A percentile compares a stretch with the other conserved stretches of the same genome.
Conservation (phyloP, 1,140 invertebrate species). For the Penaeus chinensis region DNA sequence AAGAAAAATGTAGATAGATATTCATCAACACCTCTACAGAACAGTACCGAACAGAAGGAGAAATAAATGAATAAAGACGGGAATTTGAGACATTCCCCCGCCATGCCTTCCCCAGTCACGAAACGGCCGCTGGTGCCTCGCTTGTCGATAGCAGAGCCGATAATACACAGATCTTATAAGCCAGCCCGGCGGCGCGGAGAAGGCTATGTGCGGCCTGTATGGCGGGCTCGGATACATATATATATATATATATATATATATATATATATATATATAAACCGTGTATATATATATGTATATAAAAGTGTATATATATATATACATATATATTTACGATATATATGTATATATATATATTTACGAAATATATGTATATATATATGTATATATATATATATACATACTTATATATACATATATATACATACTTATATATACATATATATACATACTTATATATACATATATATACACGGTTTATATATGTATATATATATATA, state of each 20-base stretch:
- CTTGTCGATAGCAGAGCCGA: too few species aligned
- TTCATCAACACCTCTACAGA: too few species aligned
- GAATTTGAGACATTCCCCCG: too few species aligned
- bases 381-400: background rate
- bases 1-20: too few species aligned
- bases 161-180: too few species aligned
- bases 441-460: conserved; percentile 1
- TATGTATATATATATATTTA: conserved; percentile 5
- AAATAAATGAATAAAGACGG: too few species aligned
- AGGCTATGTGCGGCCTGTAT: too few species aligned
- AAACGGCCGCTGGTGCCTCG: too few species aligned
- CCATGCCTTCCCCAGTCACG: too few species aligned
- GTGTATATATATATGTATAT: background rate
- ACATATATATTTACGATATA: background rate
- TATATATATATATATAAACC: conserved; percentile 15
- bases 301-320: conserved; percentile 10
- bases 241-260: conserved; percentile 3
- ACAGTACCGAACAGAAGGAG: too few species aligned
- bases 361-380: conserved; percentile 6
- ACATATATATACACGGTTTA: too few species aligned
- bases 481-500: conserved; percentile 2
- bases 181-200: too few species aligned
- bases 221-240: background rate
- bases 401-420: background rate
- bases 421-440: background rate